Base-by-base conservation (phyloP, 2,797 vertebrate species). In the Scyliorhinus canicula region DNA sequence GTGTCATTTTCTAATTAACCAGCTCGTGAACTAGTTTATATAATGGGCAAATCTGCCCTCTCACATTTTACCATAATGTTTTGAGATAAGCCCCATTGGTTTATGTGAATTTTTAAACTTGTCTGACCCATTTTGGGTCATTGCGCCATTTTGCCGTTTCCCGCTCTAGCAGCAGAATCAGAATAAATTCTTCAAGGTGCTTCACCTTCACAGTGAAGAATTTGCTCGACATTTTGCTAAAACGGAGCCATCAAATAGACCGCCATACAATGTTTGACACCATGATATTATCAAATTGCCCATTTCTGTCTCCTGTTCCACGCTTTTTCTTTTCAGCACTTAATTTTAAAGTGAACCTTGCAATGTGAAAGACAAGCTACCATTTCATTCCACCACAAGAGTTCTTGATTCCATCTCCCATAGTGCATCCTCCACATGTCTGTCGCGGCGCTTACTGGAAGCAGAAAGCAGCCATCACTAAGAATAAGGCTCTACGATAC, bases 381-480 rank as follows among this genome's bases (percentile, higher is more conserved):
- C 16, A 44, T 21, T 44, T 63, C 88, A 91, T 91, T 91, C 88
- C 65, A n/a, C 40, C 47, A 91, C 88, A 91, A 91, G 88, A 24
- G 40, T 63, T 65, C 60, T 65, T 40, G 57, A 65, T 91, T 26
- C 65, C 60, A 91, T 40, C n/a, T 28, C 21, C n/a, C 8, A 24
- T n/a, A 65, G 57, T 63, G 57, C 55, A 63, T n/a, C 63, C 60
- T 65, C 21, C 12, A 55, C 31, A 14, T 63, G 35, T 60, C 57
- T 24, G 6, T 4, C n/a, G n/a, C 35, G 11, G 24, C 57, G 44
- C 57, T 65, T 65, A 21, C 8, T 44, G 21, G 40, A 65, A 44
- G 1, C n/a, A 26, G 88, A 63, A 44, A 40, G 21, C 4, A 44
- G 60, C 26, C 21, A 91, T 91, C 44, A 35, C 55, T 47, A 24